A percentile compares a stretch with the other conserved stretches of the same genome.
Evolutionary conservation across 1,140 invertebrate species (phyloP).

Genomic region (Bathynomus jamesi): DNA sequence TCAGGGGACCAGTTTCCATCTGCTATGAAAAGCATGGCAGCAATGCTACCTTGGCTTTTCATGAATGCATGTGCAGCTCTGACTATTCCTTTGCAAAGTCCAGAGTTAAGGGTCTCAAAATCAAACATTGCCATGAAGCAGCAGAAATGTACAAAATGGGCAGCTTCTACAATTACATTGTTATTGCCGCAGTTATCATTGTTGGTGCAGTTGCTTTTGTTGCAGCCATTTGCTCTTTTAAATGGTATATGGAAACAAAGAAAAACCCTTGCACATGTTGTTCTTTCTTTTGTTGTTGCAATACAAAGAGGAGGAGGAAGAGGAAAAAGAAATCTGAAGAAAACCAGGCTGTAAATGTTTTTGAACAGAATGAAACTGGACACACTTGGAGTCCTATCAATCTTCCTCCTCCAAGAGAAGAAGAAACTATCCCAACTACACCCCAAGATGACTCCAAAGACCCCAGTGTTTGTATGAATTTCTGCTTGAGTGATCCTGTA

Average conservation of each 20-base stretch:
- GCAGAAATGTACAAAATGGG: slow-evolving; percentile 33
- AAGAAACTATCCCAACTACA: background rate
- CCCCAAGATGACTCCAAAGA: background rate
- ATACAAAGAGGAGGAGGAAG: slow-evolving; percentile 23
- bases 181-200: slow-evolving; percentile 27
- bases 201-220: slow-evolving; percentile 25
- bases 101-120: slow-evolving; percentile 19
- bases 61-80: slow-evolving; percentile 29
- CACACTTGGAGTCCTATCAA: slow-evolving; percentile 22
- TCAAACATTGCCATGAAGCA: slow-evolving; percentile 27
- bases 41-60: slow-evolving; percentile 31
- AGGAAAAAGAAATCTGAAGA: slow-evolving; percentile 8
- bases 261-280: slow-evolving; percentile 31
- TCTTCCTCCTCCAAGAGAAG: background rate
- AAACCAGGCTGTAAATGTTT: background rate
- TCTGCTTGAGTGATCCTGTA: slow-evolving; percentile 36
- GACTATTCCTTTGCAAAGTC: slow-evolving; percentile 18
- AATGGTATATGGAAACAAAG: slow-evolving; percentile 35
- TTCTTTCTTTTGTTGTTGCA: slow-evolving; percentile 10
- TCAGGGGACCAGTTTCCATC: slow-evolving; percentile 16
- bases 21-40: slow-evolving; percentile 20
- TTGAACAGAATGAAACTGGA: slow-evolving; percentile 6
- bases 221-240: slow-evolving; percentile 30
- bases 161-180: slow-evolving; percentile 30
- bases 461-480: slow-evolving; percentile 33